Base-by-base conservation (phyloP, 64 coral and sea anemone genomes). In the Montipora foliosa region DNA sequence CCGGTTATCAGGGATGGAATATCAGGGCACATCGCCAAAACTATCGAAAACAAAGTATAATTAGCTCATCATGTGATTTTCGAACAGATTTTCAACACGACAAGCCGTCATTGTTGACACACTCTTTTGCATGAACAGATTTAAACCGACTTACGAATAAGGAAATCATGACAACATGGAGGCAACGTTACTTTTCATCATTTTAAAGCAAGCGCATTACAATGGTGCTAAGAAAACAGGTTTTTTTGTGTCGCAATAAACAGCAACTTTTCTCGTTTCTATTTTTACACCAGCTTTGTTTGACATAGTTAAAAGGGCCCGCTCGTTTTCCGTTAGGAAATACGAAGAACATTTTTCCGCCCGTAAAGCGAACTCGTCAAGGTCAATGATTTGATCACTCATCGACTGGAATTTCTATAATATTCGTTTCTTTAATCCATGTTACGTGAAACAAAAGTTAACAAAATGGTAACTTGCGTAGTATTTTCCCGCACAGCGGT, bases 271-370 rank as follows among this genome's bases (percentile, higher is more conserved):
- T 50, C 14, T 47, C 7, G 11, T 49, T 17, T 19, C 17, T 78
- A n/a, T 50, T 78, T 17, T 78, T 5, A 6, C 47, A 2, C 15
- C 45, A 47, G 76, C 76, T 49, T 78, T 76, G 37, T 47, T 76
- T 46, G 4, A 37, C 6, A 12, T 14, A 76, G 13, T 76, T 76
- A 29, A 45, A 25, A 46, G 74, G 44, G 29, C 29, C 76, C 76
- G 46, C 76, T 47, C 49, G 2, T 50, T 45, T 78, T 78, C 76
- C 76, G 46, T 78, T 78, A 78, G 76, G 76, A 78, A 78, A 78
- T 50, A 78, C 47, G 5, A 0, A 8, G 46, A 52, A 49, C 46
- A 50, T 45, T 78, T 50, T 78, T 78, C 76, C 46, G 76, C 47
- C 19, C 11, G 74, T 76, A 37, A 76, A 76, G 14, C 11, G 68